phyloP scores from a whole-genome alignment of 2,113 vertebrate species.

The Stigmatopora argus region DNA sequence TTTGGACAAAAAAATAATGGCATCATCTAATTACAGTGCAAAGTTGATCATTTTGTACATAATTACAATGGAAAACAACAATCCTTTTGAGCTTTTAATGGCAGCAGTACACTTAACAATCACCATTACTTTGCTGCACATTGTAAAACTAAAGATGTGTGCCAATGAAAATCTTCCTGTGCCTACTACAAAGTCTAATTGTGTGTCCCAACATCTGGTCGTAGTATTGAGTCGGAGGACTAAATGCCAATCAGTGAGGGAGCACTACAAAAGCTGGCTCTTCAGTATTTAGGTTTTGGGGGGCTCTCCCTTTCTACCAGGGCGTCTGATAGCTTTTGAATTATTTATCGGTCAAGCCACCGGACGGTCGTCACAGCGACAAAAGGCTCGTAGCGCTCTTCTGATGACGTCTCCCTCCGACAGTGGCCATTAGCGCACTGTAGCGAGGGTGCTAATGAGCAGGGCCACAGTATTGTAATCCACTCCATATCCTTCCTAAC shows the following conservation, averaged over 20 bases:
- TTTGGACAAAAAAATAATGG: constrained; percentile 1
- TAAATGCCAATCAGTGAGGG: constrained; percentile 59
- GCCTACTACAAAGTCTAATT: constrained; percentile 53
- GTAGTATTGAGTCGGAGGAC: constrained; percentile 56
- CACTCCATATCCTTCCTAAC: constrained; percentile 34
- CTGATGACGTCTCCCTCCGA: constrained; percentile 58
- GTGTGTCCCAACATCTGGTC: constrained; percentile 52
- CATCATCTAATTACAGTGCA: constrained; percentile 56
- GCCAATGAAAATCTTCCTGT: constrained; percentile 58
- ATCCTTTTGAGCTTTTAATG: constrained; percentile 72
- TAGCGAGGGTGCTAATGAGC: constrained; percentile 51
- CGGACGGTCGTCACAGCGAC: constrained; percentile 61
- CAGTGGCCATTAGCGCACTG: constrained; percentile 52
- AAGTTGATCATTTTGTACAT: constrained; percentile 71
- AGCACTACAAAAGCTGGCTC: constrained; percentile 48
- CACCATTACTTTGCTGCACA: constrained; percentile 67
- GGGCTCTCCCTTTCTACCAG: constrained; percentile 52
- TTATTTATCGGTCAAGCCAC: constrained; percentile 67
- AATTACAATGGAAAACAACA: constrained; percentile 71
- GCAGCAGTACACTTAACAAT: constrained; percentile 71
- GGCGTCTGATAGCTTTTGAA: constrained; percentile 69
- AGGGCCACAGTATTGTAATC: constrained; percentile 38
- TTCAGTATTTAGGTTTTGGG: constrained; percentile 59
- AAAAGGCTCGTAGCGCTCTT: constrained; percentile 54
- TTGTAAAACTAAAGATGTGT: constrained; percentile 66